These are phyloP conservation scores for Tipula vernalis DNA, from an alignment of 2,888 invertebrate species.

Conservation along the genomic window DNA sequence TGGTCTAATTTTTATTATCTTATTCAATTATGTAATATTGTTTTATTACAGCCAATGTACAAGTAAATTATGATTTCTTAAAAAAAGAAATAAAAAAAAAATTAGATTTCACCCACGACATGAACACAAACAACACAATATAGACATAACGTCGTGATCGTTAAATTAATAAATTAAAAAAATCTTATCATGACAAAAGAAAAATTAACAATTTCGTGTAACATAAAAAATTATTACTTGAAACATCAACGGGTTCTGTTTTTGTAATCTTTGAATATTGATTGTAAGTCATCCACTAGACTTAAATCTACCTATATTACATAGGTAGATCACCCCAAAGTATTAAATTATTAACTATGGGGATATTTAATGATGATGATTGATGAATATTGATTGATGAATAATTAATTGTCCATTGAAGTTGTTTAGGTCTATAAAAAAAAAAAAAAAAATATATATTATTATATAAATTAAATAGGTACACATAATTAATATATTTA, in stretches of 20 bases:
- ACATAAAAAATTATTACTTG: not conserved
- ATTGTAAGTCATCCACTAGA: too few relatives aligned
- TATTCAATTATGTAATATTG: not conserved
- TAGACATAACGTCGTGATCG: not conserved
- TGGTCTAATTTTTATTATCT: not conserved
- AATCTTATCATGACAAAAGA: not conserved
- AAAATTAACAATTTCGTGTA: not conserved
- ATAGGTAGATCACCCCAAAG: too few relatives aligned
- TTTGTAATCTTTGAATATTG: not conserved
- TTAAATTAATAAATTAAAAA: not conserved
- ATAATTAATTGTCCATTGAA: too few relatives aligned
- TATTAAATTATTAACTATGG: too few relatives aligned
- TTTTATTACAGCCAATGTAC: not conserved
- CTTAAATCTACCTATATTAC: too few relatives aligned
- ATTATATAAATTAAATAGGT: too few relatives aligned
- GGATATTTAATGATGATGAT: too few relatives aligned
- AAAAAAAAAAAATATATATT: too few relatives aligned
- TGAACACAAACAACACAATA: not conserved
- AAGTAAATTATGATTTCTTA: not conserved
- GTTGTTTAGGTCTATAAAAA: too few relatives aligned
- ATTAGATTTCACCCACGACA: not conserved
- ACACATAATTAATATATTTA: too few relatives aligned
- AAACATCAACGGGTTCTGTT: not conserved
- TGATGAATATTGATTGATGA: too few relatives aligned
- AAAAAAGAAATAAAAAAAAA: not conserved